Evolutionary conservation across 2,113 vertebrate species (phyloP), one percentile per base, ranked within the genome.

Genomic region (Zootoca vivipara): DNA sequence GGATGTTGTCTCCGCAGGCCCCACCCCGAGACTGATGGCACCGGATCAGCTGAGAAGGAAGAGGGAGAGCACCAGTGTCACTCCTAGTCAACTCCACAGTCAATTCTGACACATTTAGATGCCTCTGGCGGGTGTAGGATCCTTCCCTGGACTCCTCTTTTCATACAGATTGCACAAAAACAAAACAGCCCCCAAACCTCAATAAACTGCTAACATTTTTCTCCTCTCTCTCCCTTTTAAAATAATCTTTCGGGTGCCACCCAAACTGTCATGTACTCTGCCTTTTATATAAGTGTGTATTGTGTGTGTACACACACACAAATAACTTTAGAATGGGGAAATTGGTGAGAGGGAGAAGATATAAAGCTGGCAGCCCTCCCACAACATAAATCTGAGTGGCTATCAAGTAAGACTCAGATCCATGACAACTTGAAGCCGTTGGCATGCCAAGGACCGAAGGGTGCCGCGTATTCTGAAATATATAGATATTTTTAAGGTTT

Each of bases 11-110:
- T 93, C 99, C 98, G 88, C 99, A 99, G 92, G 98, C 99, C 95
- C 99, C 99, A 73, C 99, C 99, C 75, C 98, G 98, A 88, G 99
- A 99, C 96, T 99, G 99, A 96, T 99, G 98, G 97, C 98, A 99
- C 93, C 98, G 97, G 95, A 99, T 99, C 95, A 99, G 94, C 99
- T 99, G 95, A 86, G 1, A 93, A 85, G 91, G 28, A 28, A 38
- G 9, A 69, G 22, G 26, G 40, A 95, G 74, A 94, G 84, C 88
- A 88, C 56, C 81, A 94, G 87, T 86, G 91, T 94, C 74, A 96
- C 92, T 95, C 92, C 94, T 95, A 92, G 93, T 93, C 94, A 95
- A 95, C 94, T 95, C 86, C 92, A 96, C 92, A 95, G 94, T 94
- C 95, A 94, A 65, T 87, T 89, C 81, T 42, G 35, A 30, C 22